These are phyloP conservation scores for Erebia epiphron DNA, from an alignment of 2,888 invertebrate genomes.

Conservation along the genomic window DNA sequence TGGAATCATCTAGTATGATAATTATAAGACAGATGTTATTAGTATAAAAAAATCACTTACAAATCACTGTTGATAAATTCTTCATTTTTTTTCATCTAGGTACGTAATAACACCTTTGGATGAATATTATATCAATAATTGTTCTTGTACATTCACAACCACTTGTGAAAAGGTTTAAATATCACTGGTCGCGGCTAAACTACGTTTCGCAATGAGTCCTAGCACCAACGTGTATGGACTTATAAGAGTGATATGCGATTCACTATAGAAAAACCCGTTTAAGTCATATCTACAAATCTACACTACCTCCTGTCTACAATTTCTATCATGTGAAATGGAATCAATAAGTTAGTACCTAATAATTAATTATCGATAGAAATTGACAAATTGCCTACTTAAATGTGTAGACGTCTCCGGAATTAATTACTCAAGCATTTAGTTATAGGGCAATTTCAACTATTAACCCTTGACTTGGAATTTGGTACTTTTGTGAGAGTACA, in stretches of 20 bases:
- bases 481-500: too few relatives aligned
- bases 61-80: slow-evolving; percentile 8
- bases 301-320: slow-evolving; percentile 3
- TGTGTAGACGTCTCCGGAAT: too few relatives aligned
- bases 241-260: slow-evolving; percentile 31
- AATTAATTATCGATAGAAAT: too few relatives aligned
- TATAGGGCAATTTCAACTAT: neutral
- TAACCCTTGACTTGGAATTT: too few relatives aligned
- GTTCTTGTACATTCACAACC: neutral
- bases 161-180: neutral
- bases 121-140: neutral
- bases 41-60: neutral
- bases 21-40: neutral
- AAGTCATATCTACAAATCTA: slow-evolving; percentile 24
- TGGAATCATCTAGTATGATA: too few relatives aligned
- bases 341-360: neutral
- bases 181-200: slow-evolving; percentile 14
- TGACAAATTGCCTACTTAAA: neutral
- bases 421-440: neutral
- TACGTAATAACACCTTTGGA: neutral
- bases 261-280: slow-evolving; percentile 34
- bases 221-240: slow-evolving; percentile 27
- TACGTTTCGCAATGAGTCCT: slow-evolving; percentile 25
- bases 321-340: neutral
- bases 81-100: neutral